Conservation (phyloP, 2,888 invertebrate species). For the Eremobia ochroleuca region DNA sequence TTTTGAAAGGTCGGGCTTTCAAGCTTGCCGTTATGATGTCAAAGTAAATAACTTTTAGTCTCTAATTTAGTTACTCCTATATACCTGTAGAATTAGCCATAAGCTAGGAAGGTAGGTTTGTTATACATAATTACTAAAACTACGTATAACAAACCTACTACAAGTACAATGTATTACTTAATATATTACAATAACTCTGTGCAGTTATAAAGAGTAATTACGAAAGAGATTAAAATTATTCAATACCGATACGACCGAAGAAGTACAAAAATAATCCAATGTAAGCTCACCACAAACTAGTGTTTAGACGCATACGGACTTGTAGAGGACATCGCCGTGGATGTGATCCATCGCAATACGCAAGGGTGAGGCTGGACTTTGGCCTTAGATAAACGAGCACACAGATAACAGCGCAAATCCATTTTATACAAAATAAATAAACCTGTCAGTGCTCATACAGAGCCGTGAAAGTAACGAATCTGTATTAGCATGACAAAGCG, state of each 20-base stretch:
- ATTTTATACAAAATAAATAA: slow-evolving; percentile 59
- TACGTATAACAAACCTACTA: no score
- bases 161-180: not conserved
- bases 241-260: not conserved
- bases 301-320: not conserved
- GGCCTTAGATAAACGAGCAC: slow-evolving; percentile 17
- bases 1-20: slow-evolving; percentile 32
- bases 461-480: slow-evolving; percentile 48
- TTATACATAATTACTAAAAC: not conserved
- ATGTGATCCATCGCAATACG: not conserved
- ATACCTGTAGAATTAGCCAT: not conserved
- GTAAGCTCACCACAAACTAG: not conserved
- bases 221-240: not conserved
- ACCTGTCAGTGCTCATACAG: slow-evolving; percentile 38
- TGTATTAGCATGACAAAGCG: slow-evolving; percentile 60
- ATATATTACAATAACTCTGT: not conserved
- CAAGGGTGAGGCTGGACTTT: not conserved
- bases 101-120: not conserved
- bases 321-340: not conserved
- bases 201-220: not conserved
- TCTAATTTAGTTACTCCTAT: slow-evolving; percentile 21
- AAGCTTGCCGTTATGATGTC: slow-evolving; percentile 5
- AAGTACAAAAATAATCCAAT: not conserved
- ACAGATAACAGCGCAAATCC: slow-evolving; percentile 41
- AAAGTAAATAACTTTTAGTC: slow-evolving; percentile 24